These are phyloP conservation scores for Venusia cambrica DNA, from an alignment of 2,888 invertebrate species.

Conservation along the genomic window DNA sequence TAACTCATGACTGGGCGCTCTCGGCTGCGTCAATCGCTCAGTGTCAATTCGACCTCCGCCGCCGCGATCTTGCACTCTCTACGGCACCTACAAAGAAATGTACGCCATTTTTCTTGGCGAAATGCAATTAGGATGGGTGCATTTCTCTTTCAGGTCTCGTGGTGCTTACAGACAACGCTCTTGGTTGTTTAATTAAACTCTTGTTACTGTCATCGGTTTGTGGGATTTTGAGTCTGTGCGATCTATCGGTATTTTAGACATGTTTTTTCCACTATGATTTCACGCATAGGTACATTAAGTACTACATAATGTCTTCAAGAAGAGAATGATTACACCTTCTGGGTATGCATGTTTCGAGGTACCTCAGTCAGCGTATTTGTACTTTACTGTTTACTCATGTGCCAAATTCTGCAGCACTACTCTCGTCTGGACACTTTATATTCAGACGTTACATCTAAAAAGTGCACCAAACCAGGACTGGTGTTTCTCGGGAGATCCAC, in stretches of 20 bases:
- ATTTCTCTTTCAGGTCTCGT: conserved; percentile 54
- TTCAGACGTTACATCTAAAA: too few species aligned
- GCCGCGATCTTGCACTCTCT: conserved; percentile 52
- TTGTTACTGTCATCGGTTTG: conserved; percentile 23
- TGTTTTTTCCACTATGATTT: too few species aligned
- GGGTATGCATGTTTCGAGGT: too few species aligned
- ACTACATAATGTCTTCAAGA: too few species aligned
- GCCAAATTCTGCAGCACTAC: too few species aligned
- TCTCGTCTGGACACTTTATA: too few species aligned
- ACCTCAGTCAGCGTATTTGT: too few species aligned
- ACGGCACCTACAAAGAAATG: conserved; percentile 62
- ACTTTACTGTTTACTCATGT: too few species aligned
- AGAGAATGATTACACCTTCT: too few species aligned
- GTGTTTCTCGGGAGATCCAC: too few species aligned
- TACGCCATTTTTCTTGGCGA: conserved; percentile 64
- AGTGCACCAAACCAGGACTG: too few species aligned
- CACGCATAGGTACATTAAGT: too few species aligned
- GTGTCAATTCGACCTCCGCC: conserved; percentile 56
- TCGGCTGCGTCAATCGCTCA: conserved; percentile 59
- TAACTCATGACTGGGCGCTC: conserved; percentile 50
- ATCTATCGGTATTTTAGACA: conserved; percentile 5
- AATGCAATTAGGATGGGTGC: conserved; percentile 67
- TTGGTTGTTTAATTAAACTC: conserved; percentile 46
- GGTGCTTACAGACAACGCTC: conserved; percentile 46
- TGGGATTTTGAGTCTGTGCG: conserved; percentile 5